phyloP scores from a whole-genome alignment of 2,888 invertebrate species.

The Trichogramma evanescens region DNA sequence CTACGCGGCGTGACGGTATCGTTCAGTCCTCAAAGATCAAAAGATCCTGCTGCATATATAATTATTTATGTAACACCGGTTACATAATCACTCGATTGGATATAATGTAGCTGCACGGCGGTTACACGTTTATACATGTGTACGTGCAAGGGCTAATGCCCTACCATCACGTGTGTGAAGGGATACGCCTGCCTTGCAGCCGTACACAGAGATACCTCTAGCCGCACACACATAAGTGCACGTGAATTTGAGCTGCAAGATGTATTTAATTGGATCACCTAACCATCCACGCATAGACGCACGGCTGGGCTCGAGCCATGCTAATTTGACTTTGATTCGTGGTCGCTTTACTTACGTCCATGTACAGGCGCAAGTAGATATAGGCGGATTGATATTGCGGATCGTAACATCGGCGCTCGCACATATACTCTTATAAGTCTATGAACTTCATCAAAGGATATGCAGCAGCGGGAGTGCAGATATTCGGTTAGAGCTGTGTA shows the following conservation, averaged over 20 bases:
- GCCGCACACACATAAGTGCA: neutral
- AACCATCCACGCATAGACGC: neutral
- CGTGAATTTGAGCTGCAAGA: neutral
- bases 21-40: too few species aligned
- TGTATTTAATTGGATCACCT: slow-evolving; percentile 6
- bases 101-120: neutral
- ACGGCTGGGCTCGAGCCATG: neutral
- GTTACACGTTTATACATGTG: too few species aligned
- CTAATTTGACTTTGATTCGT: slow-evolving; percentile 13
- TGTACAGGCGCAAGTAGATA: neutral
- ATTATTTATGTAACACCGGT: slow-evolving; percentile 19
- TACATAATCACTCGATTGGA: slow-evolving; percentile 18
- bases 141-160: too few species aligned
- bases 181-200: neutral
- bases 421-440: too few species aligned
- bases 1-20: too few species aligned
- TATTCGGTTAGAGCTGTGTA: too few species aligned
- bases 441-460: too few species aligned
- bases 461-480: too few species aligned
- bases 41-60: neutral
- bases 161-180: too few species aligned
- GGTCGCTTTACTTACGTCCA: neutral
- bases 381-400: neutral
- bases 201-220: neutral
- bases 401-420: neutral